Base-by-base conservation (phyloP, 2,797 vertebrate genomes). In the Brachyrhaphis roseni region DNA sequence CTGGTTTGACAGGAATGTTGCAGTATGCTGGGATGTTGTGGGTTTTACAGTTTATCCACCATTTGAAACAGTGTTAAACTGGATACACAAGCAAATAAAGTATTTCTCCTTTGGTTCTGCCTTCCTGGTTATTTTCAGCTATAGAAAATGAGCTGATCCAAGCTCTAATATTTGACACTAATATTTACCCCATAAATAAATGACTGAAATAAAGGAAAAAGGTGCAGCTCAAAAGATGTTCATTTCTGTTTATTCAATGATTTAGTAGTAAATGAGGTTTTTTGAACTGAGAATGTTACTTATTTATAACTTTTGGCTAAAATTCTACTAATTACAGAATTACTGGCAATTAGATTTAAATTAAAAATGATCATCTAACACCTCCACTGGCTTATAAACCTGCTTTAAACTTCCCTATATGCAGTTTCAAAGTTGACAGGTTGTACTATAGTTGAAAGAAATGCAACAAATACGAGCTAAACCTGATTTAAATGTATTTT, bases 21-120 rank as follows among this genome's bases (percentile, higher is more conserved):
- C 79, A 77, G 76, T 86, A 87, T 76, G 70, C 79, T 84, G 74
- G 84, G 84, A 75, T 84, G 79, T 74, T 77, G 77, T 80, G 81
- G 82, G 82, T 89, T 94, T 91, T 86, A 90, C 78, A 82, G 80
- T 89, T 92, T 92, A 83, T 91, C 85, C 82, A 85, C 77, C 72
- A 86, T 80, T 91, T 82, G 82, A 90, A 90, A 87, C 81, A 41
- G 79, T 91, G 82, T 93, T 90, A 70, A 84, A 82, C 75, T 88
- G 89, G 84, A 92, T 94, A 92, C 86, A 89, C 80, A 77, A 89
- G 74, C 86, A 83, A 94, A 94, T 91, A 92, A 93, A 95, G 86
- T 62, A 84, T 84, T 74, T 92, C 87, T 89, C 87, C 86, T 92
- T 86, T 83, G 59, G 82, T 72, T 85, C 71, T 86, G 34, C 83